Evolutionary conservation across 2,797 vertebrate species (phyloP).

Genomic region (Rhinogobio ventralis): DNA sequence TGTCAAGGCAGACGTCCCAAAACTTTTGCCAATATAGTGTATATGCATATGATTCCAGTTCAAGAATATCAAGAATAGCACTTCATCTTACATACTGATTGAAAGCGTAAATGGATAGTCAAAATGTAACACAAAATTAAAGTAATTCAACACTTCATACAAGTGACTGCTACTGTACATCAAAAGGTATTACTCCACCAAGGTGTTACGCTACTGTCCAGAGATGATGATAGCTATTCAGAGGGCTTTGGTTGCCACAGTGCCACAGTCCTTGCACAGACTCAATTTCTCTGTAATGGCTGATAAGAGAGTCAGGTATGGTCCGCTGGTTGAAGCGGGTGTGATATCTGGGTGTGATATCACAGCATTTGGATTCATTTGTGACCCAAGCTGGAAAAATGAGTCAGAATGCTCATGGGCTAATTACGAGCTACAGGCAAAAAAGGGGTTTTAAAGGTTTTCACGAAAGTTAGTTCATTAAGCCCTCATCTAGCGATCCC

Average conservation of each 20-base stretch:
- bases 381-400: too few relatives aligned
- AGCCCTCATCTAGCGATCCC: too few relatives aligned
- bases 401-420: too few relatives aligned
- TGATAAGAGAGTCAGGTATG: constrained; percentile 22
- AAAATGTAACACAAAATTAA: not conserved
- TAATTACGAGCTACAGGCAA: too few relatives aligned
- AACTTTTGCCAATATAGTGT: too few relatives aligned
- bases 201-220: not conserved
- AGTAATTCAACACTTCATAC: not conserved
- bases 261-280: constrained; percentile 6
- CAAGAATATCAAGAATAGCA: not conserved
- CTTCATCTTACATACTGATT: not conserved
- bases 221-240: not conserved
- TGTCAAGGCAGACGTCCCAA: too few relatives aligned
- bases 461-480: too few relatives aligned
- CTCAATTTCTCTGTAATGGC: not conserved
- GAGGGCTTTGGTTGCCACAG: not conserved
- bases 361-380: not conserved
- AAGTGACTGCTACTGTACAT: not conserved
- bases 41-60: not conserved
- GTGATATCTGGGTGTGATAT: constrained; percentile 2
- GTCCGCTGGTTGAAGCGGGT: constrained; percentile 15
- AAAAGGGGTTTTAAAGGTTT: too few relatives aligned
- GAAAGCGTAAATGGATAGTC: not conserved
- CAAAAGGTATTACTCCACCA: not conserved